These are phyloP conservation scores for Anastrepha obliqua DNA, from an alignment of 1,140 invertebrate genomes.

Conservation along the genomic window DNA sequence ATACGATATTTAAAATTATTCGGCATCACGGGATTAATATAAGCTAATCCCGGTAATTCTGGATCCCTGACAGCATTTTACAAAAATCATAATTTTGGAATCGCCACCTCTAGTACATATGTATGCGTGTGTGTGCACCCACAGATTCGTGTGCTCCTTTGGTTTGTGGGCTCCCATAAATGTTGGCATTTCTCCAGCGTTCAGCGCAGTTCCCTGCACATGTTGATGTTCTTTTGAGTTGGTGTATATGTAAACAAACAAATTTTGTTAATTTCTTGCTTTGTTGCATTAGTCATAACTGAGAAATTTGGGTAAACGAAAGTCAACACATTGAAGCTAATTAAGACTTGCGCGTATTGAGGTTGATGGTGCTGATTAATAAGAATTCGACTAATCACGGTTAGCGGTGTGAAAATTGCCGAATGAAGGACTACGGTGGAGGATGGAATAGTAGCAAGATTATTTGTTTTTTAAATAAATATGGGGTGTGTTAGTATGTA, in stretches of 20 bases:
- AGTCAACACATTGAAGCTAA: neutral
- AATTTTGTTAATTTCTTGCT: conserved; percentile 38
- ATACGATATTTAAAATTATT: too few relatives aligned
- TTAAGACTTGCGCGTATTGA: conserved; percentile 6
- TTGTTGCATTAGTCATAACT: conserved; percentile 45
- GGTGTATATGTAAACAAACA: conserved; percentile 32
- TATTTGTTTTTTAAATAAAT: too few relatives aligned
- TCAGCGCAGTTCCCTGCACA: neutral
- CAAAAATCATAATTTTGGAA: too few relatives aligned
- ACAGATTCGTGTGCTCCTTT: neutral
- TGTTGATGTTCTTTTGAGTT: neutral
- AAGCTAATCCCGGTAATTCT: too few relatives aligned
- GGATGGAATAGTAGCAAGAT: too few relatives aligned
- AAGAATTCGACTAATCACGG: neutral
- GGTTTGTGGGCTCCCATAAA: neutral
- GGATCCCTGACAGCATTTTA: too few relatives aligned
- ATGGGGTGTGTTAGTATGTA: too few relatives aligned
- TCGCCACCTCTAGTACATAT: too few relatives aligned
- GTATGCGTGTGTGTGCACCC: too few relatives aligned
- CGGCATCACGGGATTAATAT: too few relatives aligned
- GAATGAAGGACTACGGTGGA: too few relatives aligned
- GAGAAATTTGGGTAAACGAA: neutral
- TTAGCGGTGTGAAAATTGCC: neutral
- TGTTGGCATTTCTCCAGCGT: conserved; percentile 27
- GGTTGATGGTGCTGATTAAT: neutral